Evolutionary conservation across 2,888 invertebrate species (phyloP), one percentile per base, ranked within the genome.

Genomic region (Cosmopolites sordidus): DNA sequence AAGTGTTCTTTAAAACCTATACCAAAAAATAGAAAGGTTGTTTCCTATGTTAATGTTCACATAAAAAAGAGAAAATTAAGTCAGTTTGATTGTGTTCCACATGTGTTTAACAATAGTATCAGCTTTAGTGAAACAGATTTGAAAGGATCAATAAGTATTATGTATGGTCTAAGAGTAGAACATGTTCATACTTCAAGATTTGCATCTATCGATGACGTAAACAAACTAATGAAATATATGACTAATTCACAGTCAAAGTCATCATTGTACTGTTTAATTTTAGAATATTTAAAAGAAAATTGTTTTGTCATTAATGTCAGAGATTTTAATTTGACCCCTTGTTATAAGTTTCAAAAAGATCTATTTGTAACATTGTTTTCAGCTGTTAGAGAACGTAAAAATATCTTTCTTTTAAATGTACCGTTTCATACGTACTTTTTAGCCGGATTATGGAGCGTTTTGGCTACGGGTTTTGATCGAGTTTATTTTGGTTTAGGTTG

Each of bases 171-270:
- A 5, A 33, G 78, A 6, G 75, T 83, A 51, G 64, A 71, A 33
- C 76, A 71, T 64, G 71, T 84, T 9, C 70, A 75, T 61, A 83
- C 79, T 64, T 84, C 85, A 1, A 82, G 80, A 67, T 86, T 85
- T 69, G 62, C 63, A 71, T 71, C 54, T 14, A 54, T 47, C 17
- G 51, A 60, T 14, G 49, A 52, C 56, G 56, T 66, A 14, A 39
- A 57, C 44, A 60, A 55, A 37, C 16, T 62, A 15, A 16, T 29
- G 15, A 16, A 46, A 16, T 18, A 51, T 27, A 9, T 8, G 3
- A 22, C 3, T 22, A 22, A 22, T 5, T 5, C 3, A 18, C 16
- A 11, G 14, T 37, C 37, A 22, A 37, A 48, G 55, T 50, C 18
- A 30, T 16, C 39, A 17, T 60, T 68, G 17, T 64, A 64, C 48